Conservation (phyloP, 2,797 vertebrate species). For the Naso thynnoides region DNA sequence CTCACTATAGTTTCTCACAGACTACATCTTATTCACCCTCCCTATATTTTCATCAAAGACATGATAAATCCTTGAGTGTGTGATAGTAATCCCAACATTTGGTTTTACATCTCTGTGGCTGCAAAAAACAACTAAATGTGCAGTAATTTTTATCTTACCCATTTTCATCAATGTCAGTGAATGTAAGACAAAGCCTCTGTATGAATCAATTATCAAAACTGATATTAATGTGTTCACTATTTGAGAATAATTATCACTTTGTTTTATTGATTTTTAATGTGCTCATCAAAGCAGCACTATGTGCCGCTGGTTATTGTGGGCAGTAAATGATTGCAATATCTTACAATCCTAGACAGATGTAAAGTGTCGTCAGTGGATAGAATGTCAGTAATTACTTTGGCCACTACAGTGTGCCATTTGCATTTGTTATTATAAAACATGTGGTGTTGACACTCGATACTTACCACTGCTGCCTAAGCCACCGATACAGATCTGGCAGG, state of each 20-base stretch:
- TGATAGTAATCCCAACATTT: neutral
- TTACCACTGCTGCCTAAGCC: constrained; percentile 78
- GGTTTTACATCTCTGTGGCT: neutral
- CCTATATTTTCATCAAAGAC: neutral
- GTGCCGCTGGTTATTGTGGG: constrained; percentile 2
- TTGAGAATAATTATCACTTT: neutral
- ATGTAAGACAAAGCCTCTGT: neutral
- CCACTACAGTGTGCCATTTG: constrained; percentile 13
- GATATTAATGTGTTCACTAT: neutral
- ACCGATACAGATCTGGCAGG: constrained; percentile 76
- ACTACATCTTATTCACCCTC: neutral
- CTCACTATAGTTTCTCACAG: neutral
- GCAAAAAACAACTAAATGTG: neutral
- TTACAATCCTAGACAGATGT: neutral
- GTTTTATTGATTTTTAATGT: neutral
- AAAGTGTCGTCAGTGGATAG: constrained; percentile 10
- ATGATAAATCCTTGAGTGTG: neutral
- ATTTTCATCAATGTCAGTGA: neutral
- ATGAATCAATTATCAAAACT: neutral
- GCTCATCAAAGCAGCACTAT: neutral
- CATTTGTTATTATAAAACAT: constrained; percentile 48
- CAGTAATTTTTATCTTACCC: neutral
- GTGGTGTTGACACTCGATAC: constrained; percentile 72
- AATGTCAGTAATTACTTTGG: constrained; percentile 11
- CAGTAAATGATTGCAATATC: constrained; percentile 3